Evolutionary conservation across 2,888 invertebrate genomes (phyloP), one percentile per base, ranked within the genome.

Genomic region (Agapetus fuscipes): DNA sequence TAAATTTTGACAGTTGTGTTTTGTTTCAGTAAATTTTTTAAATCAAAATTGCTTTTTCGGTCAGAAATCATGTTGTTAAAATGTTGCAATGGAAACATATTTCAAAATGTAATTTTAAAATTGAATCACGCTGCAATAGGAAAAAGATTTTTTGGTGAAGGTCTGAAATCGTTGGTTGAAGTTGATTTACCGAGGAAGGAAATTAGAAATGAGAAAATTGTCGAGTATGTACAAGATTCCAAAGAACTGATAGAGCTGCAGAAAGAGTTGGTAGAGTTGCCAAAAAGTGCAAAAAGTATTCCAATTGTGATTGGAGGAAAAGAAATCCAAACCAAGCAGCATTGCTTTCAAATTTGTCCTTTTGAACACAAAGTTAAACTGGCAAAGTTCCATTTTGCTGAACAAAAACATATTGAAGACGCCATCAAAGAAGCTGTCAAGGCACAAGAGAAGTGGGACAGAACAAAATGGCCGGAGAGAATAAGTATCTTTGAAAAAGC

Each of bases 281-380:
- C 79, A 7, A 61, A 66, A 13, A 66, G 68, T 38, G 77, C 80
- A 42, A 82, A 83, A 56, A 94, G 96, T 49, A 78, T 97, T 43
- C 97, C 98, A 6, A 84, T 98, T 56, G 79, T 96, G n/a, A 90
- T 98, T 57, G 96, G 94, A 11, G 83, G 83, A 50, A 77, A 95
- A 61, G 83, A 83, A 56, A 78, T 84, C 51, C 76, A 74, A 52
- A 86, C 87, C 1, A 75, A 82, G 42, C 72, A 79, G 53, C 78
- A 80, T 37, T 73, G 73, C 51, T 80, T 81, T 57, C 96, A 97
- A 76, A 70, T 75, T 57, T 72, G 78, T 89, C 96, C 96, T 2
- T 95, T 93, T 58, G 78, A 95, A 58, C 96, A 97, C 60, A 63
- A 77, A 49, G 78, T 79, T 48, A 84, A 84, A 56, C 65, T 98